Evolutionary conservation across 2,797 vertebrate species (phyloP), one percentile per base, ranked within the genome.

Genomic region (Neosilurus hyrtlii): DNA sequence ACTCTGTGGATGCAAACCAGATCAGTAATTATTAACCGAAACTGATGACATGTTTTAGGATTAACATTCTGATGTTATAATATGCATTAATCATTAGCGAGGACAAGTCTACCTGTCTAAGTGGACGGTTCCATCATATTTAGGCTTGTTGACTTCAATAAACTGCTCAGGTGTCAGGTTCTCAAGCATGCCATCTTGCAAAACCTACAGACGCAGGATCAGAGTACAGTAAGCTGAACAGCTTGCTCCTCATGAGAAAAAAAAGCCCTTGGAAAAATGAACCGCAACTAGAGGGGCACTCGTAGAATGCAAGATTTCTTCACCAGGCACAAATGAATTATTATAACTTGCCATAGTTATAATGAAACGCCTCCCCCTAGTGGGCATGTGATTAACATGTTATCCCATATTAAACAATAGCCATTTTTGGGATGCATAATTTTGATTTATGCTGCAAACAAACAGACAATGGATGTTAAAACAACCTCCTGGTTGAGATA

Each of bases 161-260:
- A 97, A 99, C 22, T 92, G 87, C 86, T 97, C 93, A 0, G 96
- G 93, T 0, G 92, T 96, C 88, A 98, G 94, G 91, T 99, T 99
- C 91, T 99, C 97, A 89, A 99, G 90, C 96, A 98, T 95, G 72
- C 95, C 96, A 2, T 99, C 98, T 92, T 93, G 96, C 86, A 99
- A 89, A 54, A 99, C 97, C 98, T 99, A 67, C 0, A 73, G 12
- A 74, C 1, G 0, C 11, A 84, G 9, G 15, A 66, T 26, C 71
- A 26, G 20, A 9, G n/a, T 20, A 68, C 63, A 75, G 20, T 22
- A 66, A 73, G 43, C 54, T 30, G 59, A 72, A 16, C 10, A 30
- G 82, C 35, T 12, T 37, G 43, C n/a, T 65, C 59, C 9, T 10
- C 1, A 59, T 22, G 24, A 72, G 11, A 56, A 7, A 7, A 37